Base-by-base conservation (phyloP, 2,113 vertebrate genomes). In the Takifugu flavidus region DNA sequence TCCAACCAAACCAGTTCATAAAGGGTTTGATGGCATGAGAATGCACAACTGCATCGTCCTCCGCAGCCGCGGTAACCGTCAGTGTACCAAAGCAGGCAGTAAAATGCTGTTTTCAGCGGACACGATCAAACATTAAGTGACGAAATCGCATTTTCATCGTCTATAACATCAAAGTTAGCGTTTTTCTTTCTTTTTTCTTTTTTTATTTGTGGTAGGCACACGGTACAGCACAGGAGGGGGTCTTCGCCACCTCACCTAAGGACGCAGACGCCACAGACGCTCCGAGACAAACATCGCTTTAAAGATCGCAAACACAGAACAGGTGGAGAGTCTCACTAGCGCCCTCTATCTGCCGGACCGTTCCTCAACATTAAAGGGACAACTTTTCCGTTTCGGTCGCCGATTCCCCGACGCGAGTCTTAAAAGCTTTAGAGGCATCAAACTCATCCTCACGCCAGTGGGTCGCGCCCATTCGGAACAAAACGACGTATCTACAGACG, bases 181-280 rank as follows among this genome's bases (percentile, higher is more conserved):
- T n/a, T 47, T 10, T n/a, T 13, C 15, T n/a, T 10, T 45, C 10
- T 5, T 45, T 45, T 5, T 45, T 45, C 3, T 45, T 45, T 5
- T 14, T 45, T 5, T 45, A 7, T 45, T 11, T 46, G 13, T 54
- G 70, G 72, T 65, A 89, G 84, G 84, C 87, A 89, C 84, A 86
- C 56, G 84, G 80, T 86, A 88, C 86, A 76, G 77, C 80, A 85
- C 82, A 67, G 82, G 83, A 75, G 79, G 76, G 70, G 51, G 59
- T 62, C 62, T 67, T 75, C 72, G 63, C 72, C 68, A 72, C 68
- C 53, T 76, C 78, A 82, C 80, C 71, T 80, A 86, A 65, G 72
- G 53, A 79, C 56, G 53, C 43, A 51, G 67, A 84, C 69, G 71
- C 67, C 0, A 26, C 44, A 69, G 46, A 56, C 62, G 60, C 53